Evolutionary conservation across 2,888 invertebrate genomes (phyloP).

Genomic region (Drosophila stalkeri): DNA sequence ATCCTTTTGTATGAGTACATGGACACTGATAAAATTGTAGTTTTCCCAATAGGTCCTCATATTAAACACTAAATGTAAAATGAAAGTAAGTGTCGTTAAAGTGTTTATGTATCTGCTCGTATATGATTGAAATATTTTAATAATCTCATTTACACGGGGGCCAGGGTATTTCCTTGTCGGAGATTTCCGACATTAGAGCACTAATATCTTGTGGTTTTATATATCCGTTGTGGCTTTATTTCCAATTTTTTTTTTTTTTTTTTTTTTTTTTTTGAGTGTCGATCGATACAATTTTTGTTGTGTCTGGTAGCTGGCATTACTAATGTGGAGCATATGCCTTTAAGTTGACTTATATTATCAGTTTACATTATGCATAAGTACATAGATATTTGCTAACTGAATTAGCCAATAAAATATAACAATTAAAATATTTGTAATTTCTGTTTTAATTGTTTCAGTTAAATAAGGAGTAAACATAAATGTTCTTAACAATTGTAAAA

Average conservation of each 20-base stretch:
- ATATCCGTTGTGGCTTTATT: constrained; percentile 4
- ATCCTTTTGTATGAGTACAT: too few relatives aligned
- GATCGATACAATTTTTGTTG: constrained; percentile 1
- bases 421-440: neutral
- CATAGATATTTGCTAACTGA: constrained; percentile 11
- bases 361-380: constrained; percentile 13
- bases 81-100: neutral
- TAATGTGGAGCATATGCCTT: neutral
- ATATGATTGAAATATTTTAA: neutral
- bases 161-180: constrained; percentile 6
- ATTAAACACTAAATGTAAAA: neutral
- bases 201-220: neutral
- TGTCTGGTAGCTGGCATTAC: constrained; percentile 3
- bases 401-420: constrained; percentile 9
- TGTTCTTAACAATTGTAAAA: constrained; percentile 27
- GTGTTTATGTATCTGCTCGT: neutral
- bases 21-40: too few relatives aligned
- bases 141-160: neutral
- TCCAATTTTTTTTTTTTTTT: neutral
- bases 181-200: neutral
- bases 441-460: constrained; percentile 14
- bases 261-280: neutral
- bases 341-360: constrained; percentile 13
- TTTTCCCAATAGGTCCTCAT: neutral
- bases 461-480: constrained; percentile 18